Percentiles rank a stretch among this genome's conserved stretches.
These are phyloP conservation scores for Batillaria attramentaria DNA, from an alignment of 1,140 invertebrate species.

Conservation along the genomic window DNA sequence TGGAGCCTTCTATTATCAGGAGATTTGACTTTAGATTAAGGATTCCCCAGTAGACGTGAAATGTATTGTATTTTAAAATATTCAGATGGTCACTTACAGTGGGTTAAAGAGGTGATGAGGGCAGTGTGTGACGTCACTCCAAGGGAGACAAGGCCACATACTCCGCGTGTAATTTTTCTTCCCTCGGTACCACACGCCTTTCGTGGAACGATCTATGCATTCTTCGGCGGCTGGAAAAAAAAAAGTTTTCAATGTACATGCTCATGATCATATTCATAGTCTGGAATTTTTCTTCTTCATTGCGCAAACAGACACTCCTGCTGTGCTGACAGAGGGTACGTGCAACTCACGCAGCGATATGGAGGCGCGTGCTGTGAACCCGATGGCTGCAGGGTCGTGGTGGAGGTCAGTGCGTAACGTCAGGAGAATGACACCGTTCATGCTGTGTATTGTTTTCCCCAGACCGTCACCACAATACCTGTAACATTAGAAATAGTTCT, in stretches of 20 bases:
- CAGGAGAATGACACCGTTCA: slow-evolving; percentile 30
- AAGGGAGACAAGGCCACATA: slow-evolving; percentile 41
- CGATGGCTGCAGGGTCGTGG: background rate
- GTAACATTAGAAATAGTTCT: background rate
- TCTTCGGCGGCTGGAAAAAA: slow-evolving; percentile 6
- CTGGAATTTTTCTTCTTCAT: too few species aligned
- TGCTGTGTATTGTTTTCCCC: slow-evolving; percentile 26
- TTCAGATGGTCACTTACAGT: too few species aligned
- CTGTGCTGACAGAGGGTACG: too few species aligned
- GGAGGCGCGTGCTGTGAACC: slow-evolving; percentile 29
- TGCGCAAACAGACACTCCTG: too few species aligned
- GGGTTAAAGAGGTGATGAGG: slow-evolving; percentile 41
- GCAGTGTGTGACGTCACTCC: slow-evolving; percentile 42
- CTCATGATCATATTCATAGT: too few species aligned
- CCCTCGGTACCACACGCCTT: slow-evolving; percentile 40
- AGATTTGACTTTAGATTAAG: too few species aligned
- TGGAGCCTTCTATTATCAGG: too few species aligned
- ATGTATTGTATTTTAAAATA: too few species aligned
- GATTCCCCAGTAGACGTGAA: too few species aligned
- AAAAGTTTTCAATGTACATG: background rate
- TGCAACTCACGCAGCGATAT: slow-evolving; percentile 32
- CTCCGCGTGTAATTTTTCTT: slow-evolving; percentile 41
- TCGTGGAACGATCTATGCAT: background rate
- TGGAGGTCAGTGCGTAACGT: slow-evolving; percentile 6
- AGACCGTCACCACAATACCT: slow-evolving; percentile 43